Conservation (phyloP, 2,888 invertebrate species). For the Limnephilus marmoratus region DNA sequence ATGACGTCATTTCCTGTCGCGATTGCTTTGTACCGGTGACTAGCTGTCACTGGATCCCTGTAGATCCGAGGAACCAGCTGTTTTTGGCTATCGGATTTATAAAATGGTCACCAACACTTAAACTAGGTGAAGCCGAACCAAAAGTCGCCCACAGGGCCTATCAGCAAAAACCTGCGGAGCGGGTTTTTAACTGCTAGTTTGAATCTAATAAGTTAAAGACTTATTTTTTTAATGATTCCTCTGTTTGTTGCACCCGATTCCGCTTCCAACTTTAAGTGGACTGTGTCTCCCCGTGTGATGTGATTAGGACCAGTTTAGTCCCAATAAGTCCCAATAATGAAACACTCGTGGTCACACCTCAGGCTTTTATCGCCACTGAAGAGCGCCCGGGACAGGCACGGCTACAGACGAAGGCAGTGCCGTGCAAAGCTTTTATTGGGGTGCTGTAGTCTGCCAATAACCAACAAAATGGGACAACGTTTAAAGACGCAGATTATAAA, state of each 20-base stretch:
- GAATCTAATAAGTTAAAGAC: too few relatives aligned
- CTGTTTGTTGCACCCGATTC: conserved; percentile 1
- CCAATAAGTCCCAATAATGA: conserved; percentile 66
- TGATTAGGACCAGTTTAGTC: conserved; percentile 63
- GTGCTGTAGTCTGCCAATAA: not conserved
- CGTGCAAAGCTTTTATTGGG: not conserved
- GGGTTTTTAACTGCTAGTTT: too few relatives aligned
- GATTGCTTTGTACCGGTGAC: too few relatives aligned
- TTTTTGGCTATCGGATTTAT: too few relatives aligned
- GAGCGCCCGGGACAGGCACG: not conserved
- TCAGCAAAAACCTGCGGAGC: too few relatives aligned
- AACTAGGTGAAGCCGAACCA: too few relatives aligned
- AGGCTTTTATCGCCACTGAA: conserved; percentile 56
- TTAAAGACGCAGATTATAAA: not conserved
- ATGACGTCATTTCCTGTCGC: too few relatives aligned
- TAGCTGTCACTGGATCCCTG: too few relatives aligned
- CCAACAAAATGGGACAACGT: not conserved
- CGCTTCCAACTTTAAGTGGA: conserved; percentile 19
- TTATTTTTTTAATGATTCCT: too few relatives aligned
- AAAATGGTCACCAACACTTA: too few relatives aligned
- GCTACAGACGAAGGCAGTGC: not conserved
- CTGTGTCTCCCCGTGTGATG: conserved; percentile 42
- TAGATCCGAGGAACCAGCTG: too few relatives aligned
- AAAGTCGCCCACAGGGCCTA: too few relatives aligned
- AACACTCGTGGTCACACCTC: conserved; percentile 66